Percentiles rank a stretch among this genome's conserved stretches.
These are phyloP conservation scores for Corapipo altera DNA, from an alignment of 2,113 vertebrate species.

Conservation along the genomic window DNA sequence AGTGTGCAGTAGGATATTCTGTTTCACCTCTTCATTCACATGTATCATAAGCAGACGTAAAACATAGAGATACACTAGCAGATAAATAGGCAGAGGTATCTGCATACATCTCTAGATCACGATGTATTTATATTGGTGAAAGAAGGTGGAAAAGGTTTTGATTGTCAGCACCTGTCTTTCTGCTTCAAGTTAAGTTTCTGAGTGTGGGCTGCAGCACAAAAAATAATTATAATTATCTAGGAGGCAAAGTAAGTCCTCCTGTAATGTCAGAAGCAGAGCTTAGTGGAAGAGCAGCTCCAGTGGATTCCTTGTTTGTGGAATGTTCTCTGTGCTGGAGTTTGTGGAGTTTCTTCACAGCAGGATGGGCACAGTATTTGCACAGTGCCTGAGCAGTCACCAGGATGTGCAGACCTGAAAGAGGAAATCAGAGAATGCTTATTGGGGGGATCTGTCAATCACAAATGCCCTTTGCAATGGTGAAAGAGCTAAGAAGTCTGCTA, in stretches of 20 bases:
- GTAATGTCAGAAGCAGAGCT: not conserved
- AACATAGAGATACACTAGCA: not conserved
- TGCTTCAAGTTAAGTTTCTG: not conserved
- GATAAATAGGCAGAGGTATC: not conserved
- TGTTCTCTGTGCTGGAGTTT: not conserved
- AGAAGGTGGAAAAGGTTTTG: not conserved
- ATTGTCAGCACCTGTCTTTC: not conserved
- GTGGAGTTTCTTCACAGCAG: not conserved
- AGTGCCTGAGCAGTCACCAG: not conserved
- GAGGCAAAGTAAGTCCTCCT: not conserved
- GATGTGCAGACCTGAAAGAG: not conserved
- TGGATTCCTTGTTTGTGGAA: not conserved
- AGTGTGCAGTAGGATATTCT: not conserved
- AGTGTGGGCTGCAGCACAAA: not conserved
- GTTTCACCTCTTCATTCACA: not conserved
- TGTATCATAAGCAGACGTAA: rapidly evolving
- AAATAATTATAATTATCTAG: not conserved
- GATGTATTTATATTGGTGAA: not conserved
- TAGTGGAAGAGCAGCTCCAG: not conserved
- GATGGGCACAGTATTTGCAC: not conserved
- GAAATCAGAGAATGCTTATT: not conserved
- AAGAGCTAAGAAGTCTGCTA: not conserved
- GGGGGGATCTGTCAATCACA: not conserved
- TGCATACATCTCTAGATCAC: rapidly evolving
- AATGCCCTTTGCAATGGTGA: not conserved